These are phyloP conservation scores for Toxotes chatareus DNA, from an alignment of 2,113 vertebrate genomes.

Conservation along the genomic window DNA sequence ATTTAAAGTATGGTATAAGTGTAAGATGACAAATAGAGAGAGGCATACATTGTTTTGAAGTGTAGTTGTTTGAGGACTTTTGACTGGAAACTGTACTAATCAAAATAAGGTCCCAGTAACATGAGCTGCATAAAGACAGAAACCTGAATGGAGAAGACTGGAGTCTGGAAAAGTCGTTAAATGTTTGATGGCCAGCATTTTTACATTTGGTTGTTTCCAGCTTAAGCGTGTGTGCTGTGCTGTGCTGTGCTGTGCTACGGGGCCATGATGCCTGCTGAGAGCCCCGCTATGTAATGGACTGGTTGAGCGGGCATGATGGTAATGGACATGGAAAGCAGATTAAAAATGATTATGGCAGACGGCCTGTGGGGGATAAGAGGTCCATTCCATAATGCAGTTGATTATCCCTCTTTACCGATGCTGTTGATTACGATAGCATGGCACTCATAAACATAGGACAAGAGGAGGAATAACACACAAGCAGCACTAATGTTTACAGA, in stretches of 20 bases:
- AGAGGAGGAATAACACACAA: slow-evolving; percentile 1
- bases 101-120: neutral
- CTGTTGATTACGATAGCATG: slow-evolving; percentile 50
- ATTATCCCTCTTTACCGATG: slow-evolving; percentile 68
- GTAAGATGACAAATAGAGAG: neutral
- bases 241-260: neutral
- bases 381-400: slow-evolving; percentile 67
- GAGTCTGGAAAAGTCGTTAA: neutral
- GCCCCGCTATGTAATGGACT: slow-evolving; percentile 44
- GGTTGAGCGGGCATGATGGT: slow-evolving; percentile 58
- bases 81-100: slow-evolving; percentile 1
- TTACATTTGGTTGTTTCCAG: neutral
- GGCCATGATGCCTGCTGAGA: slow-evolving; percentile 19
- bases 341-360: slow-evolving; percentile 78
- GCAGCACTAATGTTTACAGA: neutral
- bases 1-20: neutral
- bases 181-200: neutral
- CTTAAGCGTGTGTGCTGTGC: neutral
- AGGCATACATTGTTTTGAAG: neutral
- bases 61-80: neutral
- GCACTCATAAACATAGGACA: slow-evolving; percentile 23
- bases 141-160: neutral
- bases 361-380: slow-evolving; percentile 65
- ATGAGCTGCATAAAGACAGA: neutral
- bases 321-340: slow-evolving; percentile 81